Conservation (phyloP, 2,797 vertebrate genomes). For the Cryptoblepharus egeriae region DNA sequence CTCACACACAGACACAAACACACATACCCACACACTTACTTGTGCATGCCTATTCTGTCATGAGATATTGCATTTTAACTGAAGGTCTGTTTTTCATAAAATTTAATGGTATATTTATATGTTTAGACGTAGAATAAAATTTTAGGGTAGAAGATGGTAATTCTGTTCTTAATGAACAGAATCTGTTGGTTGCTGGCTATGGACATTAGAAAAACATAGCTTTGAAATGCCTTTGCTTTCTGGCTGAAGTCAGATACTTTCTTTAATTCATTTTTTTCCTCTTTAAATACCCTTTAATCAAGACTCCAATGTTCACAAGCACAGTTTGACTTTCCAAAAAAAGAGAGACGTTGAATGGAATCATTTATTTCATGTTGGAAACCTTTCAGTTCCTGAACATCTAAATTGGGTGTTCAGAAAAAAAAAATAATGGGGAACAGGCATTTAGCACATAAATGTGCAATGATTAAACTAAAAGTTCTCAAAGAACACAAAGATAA, state of each 20-base stretch:
- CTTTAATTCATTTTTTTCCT: not conserved
- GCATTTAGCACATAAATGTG: constrained; percentile 26
- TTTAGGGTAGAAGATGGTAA: not conserved
- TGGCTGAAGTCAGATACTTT: constrained; percentile 14
- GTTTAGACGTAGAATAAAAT: not conserved
- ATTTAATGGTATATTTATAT: not conserved
- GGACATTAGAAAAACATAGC: not conserved
- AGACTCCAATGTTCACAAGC: constrained; percentile 5
- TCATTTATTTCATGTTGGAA: constrained; percentile 28
- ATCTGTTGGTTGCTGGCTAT: not conserved
- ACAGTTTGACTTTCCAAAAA: not conserved
- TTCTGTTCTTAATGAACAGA: not conserved
- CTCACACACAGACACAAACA: not conserved
- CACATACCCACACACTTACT: too few species aligned
- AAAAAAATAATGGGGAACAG: constrained; percentile 19
- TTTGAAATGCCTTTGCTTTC: constrained; percentile 6
- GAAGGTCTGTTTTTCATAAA: not conserved
- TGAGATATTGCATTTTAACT: not conserved
- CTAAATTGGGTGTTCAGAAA: constrained; percentile 27
- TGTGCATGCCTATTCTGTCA: not conserved
- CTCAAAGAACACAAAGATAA: constrained; percentile 22
- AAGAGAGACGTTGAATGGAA: not conserved
- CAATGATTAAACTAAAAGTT: constrained; percentile 18
- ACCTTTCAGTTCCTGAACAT: constrained; percentile 24
- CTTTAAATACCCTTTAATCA: constrained; percentile 26